These are phyloP conservation scores for Caenorhabditis elegans DNA, from an alignment of 1,140 invertebrate species.

Conservation along the genomic window DNA sequence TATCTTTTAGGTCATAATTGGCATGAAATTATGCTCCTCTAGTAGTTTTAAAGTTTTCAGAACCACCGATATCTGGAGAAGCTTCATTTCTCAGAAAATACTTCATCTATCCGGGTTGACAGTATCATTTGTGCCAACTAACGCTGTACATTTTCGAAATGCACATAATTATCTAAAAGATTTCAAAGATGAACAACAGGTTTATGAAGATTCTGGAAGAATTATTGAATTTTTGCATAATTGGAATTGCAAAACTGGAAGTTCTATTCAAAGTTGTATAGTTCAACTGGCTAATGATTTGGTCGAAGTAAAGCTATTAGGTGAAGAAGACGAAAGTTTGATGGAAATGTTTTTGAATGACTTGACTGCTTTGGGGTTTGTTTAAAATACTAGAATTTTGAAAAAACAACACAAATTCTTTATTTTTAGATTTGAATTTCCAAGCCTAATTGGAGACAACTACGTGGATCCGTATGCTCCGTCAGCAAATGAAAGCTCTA, in stretches of 20 bases:
- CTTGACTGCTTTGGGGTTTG: neutral
- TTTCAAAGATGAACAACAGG: conserved; percentile 30
- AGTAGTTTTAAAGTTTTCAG: no score
- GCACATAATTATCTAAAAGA: conserved; percentile 45
- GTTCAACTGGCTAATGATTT: neutral
- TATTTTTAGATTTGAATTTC: conserved; percentile 48
- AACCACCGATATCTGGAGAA: conserved; percentile 49
- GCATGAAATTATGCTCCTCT: no score
- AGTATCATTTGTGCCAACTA: conserved; percentile 42
- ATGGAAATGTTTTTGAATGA: neutral
- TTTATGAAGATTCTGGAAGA: conserved; percentile 3
- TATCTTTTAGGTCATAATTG: no score
- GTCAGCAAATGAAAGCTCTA: neutral
- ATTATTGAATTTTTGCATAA: neutral
- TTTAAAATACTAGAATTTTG: neutral
- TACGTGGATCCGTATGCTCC: neutral
- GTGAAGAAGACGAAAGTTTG: neutral
- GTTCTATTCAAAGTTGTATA: conserved; percentile 40
- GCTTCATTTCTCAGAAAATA: conserved; percentile 46
- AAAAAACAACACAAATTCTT: conserved; percentile 50
- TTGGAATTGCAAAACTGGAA: conserved; percentile 20
- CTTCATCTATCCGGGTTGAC: conserved; percentile 46
- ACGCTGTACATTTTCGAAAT: conserved; percentile 47
- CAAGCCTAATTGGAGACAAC: neutral
- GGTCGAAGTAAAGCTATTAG: neutral